Conservation (phyloP, 1,140 invertebrate genomes). For the Lutraria rhynchaena region DNA sequence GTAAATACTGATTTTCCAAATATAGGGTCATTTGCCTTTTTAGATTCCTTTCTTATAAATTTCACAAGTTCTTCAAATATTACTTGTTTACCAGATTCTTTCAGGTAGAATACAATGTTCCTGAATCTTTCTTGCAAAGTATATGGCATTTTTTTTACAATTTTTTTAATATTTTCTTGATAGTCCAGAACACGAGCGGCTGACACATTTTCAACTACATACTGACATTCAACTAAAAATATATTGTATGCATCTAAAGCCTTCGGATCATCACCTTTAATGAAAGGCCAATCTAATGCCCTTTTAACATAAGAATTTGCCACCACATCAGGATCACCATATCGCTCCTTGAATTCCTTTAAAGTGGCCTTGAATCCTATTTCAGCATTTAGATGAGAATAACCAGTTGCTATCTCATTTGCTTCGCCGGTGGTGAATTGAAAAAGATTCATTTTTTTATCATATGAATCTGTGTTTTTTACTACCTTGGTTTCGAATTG, state of each 20-base stretch:
- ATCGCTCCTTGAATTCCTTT: constrained; percentile 40
- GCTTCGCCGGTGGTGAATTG: neutral
- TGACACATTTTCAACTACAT: constrained; percentile 14
- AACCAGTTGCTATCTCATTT: neutral
- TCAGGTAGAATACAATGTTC: constrained; percentile 23
- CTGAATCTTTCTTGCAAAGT: constrained; percentile 40
- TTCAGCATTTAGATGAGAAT: constrained; percentile 14
- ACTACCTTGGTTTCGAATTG: constrained; percentile 16
- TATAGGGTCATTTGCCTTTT: constrained; percentile 27
- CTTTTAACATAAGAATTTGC: constrained; percentile 55
- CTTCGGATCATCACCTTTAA: constrained; percentile 49
- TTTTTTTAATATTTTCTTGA: constrained; percentile 14
- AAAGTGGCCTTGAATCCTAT: no score
- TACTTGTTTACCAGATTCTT: constrained; percentile 15
- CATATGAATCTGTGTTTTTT: constrained; percentile 29
- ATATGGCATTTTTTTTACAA: constrained; percentile 28
- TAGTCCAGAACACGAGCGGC: constrained; percentile 3
- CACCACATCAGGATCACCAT: constrained; percentile 53
- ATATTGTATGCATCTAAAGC: neutral
- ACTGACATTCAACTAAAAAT: constrained; percentile 39
- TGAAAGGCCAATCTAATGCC: constrained; percentile 52
- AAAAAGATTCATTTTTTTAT: constrained; percentile 10
- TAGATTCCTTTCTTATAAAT: neutral
- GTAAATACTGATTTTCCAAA: neutral
- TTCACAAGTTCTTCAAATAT: neutral